Base-by-base conservation (phyloP, 2,797 vertebrate species). In the Leptoclinus maculatus region DNA sequence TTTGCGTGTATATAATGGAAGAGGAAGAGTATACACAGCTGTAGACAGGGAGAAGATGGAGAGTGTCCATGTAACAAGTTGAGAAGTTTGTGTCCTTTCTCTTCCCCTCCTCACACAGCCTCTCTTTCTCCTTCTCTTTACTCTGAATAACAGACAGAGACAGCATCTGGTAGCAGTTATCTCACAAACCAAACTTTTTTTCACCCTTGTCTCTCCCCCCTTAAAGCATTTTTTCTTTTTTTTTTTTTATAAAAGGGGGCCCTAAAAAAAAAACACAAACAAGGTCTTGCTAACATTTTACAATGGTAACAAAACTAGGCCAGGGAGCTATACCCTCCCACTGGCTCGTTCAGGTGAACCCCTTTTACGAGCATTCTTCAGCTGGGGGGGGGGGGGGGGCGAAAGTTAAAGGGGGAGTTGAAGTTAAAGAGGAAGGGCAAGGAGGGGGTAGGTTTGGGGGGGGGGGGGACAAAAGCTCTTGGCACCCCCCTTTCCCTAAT, bases 111-210 rank as follows among this genome's bases (percentile, higher is more conserved):
- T 85, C 54, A 77, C 77, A 32, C 78, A 75, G 73, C 66, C 56
- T 79, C 67, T 77, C 72, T 79, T 58, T 76, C 78, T 76, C 79
- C 58, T 60, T 74, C 73, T 85, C 83, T 86, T 81, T 65, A 84
- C n/a, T 3, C 90, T 80, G 86, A 86, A 90, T 83, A 93, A 93
- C 89, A 92, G 93, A 93, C 88, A 89, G 82, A 90, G 90, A 79
- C 82, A 92, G 93, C 95, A 96, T 96, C 95, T 96, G 95, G 94
- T 93, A 95, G 93, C 91, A 91, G 94, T 96, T 95, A 95, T 89
- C 91, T 91, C 73, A 86, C 90, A 93, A 94, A 94, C 93, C 93
- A 88, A 92, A 92, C 91, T 91, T 91, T 91, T 92, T 92, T 92
- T 85, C 89, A 92, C 84, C 79, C 87, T 83, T 57, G 83, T 88